These are phyloP conservation scores for Parazoanthus swiftii DNA, from an alignment of 92 coral and sea anemone genomes.

Conservation along the genomic window DNA sequence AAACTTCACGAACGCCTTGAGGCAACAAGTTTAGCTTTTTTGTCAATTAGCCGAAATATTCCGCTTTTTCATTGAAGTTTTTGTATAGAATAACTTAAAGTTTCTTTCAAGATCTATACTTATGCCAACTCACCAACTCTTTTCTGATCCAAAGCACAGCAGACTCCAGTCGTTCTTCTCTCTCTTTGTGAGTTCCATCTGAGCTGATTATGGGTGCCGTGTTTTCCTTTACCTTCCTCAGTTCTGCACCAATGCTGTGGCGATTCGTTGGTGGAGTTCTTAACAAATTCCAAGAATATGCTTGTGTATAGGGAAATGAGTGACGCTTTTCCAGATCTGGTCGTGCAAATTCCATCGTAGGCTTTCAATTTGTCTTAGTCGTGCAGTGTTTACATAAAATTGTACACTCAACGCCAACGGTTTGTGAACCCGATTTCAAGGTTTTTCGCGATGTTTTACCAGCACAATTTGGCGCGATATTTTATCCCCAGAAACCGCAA, in stretches of 20 bases:
- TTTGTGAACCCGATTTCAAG: background rate
- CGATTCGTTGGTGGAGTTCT: constrained; percentile 39
- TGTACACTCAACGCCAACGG: background rate
- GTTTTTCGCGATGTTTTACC: background rate
- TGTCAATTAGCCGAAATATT: no score
- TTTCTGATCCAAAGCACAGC: constrained; percentile 91
- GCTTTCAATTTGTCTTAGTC: background rate
- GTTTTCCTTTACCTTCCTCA: constrained; percentile 27
- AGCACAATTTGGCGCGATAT: background rate
- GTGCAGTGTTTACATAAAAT: constrained; percentile 12
- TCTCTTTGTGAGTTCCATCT: constrained; percentile 85
- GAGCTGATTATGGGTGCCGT: constrained; percentile 71
- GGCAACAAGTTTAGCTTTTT: background rate
- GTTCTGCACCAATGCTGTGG: constrained; percentile 43
- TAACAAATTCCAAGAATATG: constrained; percentile 74
- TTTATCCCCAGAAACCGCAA: background rate
- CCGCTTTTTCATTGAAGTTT: background rate
- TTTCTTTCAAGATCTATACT: background rate
- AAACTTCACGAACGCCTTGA: background rate
- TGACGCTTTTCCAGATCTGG: constrained; percentile 62
- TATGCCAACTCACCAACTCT: constrained; percentile 74
- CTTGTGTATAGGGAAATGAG: constrained; percentile 73
- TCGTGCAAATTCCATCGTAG: constrained; percentile 48
- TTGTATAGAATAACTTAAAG: no score
- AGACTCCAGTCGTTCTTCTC: constrained; percentile 78